phyloP scores from a whole-genome alignment of 2,888 invertebrate genomes.

The Agrotis puta region DNA sequence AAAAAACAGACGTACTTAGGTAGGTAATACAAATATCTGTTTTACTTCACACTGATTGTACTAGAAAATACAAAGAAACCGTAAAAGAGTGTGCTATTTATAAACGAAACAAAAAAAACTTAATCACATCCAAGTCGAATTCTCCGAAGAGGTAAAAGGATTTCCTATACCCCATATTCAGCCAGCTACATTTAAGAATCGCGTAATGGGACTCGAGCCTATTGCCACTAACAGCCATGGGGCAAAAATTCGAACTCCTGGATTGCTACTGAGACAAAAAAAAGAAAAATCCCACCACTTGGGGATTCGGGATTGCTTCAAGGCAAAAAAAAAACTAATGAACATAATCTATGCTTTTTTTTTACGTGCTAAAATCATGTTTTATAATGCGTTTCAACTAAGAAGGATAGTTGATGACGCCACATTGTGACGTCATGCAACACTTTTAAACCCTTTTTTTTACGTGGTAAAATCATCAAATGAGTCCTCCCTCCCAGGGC shows the following conservation, averaged over 20 bases:
- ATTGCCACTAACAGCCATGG: slow-evolving; percentile 1
- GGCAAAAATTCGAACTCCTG: not conserved
- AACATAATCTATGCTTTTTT: no score
- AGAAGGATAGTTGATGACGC: no score
- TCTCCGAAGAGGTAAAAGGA: not conserved
- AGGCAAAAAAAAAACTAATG: no score
- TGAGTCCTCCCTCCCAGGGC: no score
- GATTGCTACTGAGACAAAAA: not conserved
- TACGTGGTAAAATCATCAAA: no score
- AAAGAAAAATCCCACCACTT: not conserved
- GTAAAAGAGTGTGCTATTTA: not conserved
- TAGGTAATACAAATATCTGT: not conserved
- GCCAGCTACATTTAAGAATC: not conserved
- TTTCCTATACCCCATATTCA: not conserved
- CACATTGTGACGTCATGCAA: no score
- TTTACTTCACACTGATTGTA: slow-evolving; percentile 24
- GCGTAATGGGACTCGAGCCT: not conserved
- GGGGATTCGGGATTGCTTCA: no score
- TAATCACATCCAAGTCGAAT: not conserved
- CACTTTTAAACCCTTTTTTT: no score
- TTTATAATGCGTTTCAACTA: no score
- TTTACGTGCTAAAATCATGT: no score
- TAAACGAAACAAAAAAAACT: slow-evolving; percentile 9
- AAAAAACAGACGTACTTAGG: not conserved
- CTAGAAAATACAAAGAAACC: slow-evolving; percentile 23